These are phyloP conservation scores for Epizoanthus illoricatus DNA, from an alignment of 92 coral and sea anemone species.

Conservation along the genomic window DNA sequence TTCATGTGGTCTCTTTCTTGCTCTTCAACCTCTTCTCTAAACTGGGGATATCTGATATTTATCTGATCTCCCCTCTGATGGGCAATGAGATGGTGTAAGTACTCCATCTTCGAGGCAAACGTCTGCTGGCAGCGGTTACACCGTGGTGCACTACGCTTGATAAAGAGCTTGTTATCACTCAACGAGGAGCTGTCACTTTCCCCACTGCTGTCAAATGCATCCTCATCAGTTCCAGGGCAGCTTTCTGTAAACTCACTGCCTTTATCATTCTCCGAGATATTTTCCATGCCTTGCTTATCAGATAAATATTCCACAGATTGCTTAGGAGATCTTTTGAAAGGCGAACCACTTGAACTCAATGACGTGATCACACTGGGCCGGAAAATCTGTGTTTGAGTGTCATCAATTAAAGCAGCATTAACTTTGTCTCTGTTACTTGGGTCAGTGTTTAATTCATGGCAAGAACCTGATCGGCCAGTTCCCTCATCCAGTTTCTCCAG, in stretches of 20 bases:
- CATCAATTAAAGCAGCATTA: constrained; percentile 4
- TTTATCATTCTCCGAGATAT: constrained; percentile 22
- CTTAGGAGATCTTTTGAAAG: constrained; percentile 9
- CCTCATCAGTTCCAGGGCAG: constrained; percentile 32
- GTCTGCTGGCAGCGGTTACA: constrained; percentile 86
- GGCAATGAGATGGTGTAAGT: constrained; percentile 81
- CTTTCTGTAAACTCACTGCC: constrained; percentile 32
- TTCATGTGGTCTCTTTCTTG: constrained; percentile 14
- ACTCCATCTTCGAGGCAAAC: constrained; percentile 83
- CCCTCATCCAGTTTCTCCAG: not conserved
- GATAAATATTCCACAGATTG: not conserved
- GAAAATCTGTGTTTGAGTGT: not conserved
- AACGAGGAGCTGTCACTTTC: constrained; percentile 35
- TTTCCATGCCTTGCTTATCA: constrained; percentile 18
- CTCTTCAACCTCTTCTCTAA: constrained; percentile 22
- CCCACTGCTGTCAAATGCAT: constrained; percentile 42
- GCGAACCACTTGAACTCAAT: constrained; percentile 1
- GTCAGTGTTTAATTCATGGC: not conserved
- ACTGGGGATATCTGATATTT: constrained; percentile 24
- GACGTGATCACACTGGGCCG: constrained; percentile 38
- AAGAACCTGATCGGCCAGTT: not conserved
- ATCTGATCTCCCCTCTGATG: constrained; percentile 72
- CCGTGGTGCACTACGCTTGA: constrained; percentile 64
- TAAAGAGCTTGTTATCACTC: constrained; percentile 25
- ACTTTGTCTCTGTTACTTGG: not conserved